Percentiles rank a stretch among this genome's conserved stretches.
phyloP scores from a whole-genome alignment of 1,140 invertebrate genomes.

The Bombus huntii region DNA sequence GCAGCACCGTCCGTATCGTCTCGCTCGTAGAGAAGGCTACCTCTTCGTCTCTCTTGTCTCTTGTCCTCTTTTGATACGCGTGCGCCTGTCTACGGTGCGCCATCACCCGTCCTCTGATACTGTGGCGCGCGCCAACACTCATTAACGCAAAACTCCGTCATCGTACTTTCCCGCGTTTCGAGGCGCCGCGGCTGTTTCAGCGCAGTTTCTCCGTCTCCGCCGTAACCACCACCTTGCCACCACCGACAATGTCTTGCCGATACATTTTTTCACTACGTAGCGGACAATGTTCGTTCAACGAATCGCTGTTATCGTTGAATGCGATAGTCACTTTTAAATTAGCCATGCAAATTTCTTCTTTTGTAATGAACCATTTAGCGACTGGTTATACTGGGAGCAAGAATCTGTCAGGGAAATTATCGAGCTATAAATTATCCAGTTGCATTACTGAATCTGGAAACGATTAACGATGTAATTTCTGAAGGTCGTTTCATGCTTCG shows the following conservation, averaged over 20 bases:
- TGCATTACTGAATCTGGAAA: background rate
- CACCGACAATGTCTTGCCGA: background rate
- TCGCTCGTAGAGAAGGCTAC: background rate
- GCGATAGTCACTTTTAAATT: background rate
- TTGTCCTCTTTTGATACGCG: conserved; percentile 53
- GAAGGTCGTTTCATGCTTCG: background rate
- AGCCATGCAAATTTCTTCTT: background rate
- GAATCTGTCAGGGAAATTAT: background rate
- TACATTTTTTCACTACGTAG: background rate
- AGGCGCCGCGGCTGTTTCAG: conserved; percentile 4
- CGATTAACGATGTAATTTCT: background rate
- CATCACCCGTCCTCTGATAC: conserved; percentile 51
- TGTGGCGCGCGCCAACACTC: conserved; percentile 74
- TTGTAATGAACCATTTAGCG: background rate
- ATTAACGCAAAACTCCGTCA: conserved; percentile 68
- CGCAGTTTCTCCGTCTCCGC: background rate
- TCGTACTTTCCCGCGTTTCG: conserved; percentile 54
- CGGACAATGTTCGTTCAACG: background rate
- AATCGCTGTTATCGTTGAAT: background rate
- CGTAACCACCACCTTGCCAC: background rate
- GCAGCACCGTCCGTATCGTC: background rate
- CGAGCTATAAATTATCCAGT: background rate
- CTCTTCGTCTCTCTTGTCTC: conserved; percentile 16
- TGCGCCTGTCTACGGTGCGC: conserved; percentile 39
- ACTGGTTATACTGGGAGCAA: background rate